A percentile compares a stretch with the other conserved stretches of the same genome.
Evolutionary conservation across 2,888 invertebrate genomes (phyloP).

Genomic region (Parnassius apollo): DNA sequence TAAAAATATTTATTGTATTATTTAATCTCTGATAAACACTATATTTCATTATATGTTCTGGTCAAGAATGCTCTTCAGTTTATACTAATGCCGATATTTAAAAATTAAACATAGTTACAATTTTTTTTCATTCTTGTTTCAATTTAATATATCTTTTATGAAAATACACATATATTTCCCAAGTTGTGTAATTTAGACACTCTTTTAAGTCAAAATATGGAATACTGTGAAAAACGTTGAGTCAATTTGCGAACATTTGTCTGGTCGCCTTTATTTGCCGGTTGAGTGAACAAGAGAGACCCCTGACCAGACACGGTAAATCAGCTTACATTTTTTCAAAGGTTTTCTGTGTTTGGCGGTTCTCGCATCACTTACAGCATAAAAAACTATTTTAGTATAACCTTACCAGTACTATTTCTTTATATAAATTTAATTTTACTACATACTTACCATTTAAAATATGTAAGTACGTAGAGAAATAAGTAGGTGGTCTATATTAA

Average conservation of each 20-base stretch:
- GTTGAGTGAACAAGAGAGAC: slow-evolving; percentile 66
- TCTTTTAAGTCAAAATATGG: slow-evolving; percentile 55
- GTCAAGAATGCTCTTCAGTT: too few species aligned
- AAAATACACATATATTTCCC: too few species aligned
- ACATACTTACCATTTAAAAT: too few species aligned
- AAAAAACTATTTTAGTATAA: slow-evolving; percentile 65
- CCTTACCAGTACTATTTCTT: slow-evolving; percentile 39
- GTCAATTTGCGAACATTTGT: slow-evolving; percentile 79
- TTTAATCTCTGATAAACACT: too few species aligned
- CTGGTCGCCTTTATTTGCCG: slow-evolving; percentile 79
- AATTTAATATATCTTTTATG: too few species aligned
- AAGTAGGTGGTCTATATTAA: too few species aligned
- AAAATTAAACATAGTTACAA: too few species aligned
- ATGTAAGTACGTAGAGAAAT: too few species aligned
- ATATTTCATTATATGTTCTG: too few species aligned
- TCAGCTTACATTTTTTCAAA: slow-evolving; percentile 79
- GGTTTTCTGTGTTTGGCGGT: slow-evolving; percentile 74
- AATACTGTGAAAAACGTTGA: slow-evolving; percentile 73
- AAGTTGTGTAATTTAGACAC: background rate
- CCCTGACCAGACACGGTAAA: slow-evolving; percentile 70
- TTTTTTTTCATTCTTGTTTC: too few species aligned
- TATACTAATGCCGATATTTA: too few species aligned
- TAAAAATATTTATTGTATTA: too few species aligned
- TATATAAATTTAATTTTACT: slow-evolving; percentile 11
- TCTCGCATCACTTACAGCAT: slow-evolving; percentile 62